A percentile compares a stretch with the other conserved stretches of the same genome.
These are phyloP conservation scores for Istiophorus platypterus DNA, from an alignment of 2,113 vertebrate genomes.

Conservation along the genomic window DNA sequence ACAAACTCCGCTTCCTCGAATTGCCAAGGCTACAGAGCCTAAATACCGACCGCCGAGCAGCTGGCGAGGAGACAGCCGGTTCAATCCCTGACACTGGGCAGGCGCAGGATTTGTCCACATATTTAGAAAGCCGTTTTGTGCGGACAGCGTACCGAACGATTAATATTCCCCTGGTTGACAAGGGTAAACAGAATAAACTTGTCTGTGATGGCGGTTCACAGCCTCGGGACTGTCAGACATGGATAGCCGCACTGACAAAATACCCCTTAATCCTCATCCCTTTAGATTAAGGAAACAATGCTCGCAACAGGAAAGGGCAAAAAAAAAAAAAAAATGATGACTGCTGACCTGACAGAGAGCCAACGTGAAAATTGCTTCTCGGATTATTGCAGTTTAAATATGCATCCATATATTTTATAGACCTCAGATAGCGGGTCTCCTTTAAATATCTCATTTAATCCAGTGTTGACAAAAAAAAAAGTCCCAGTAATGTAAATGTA, in stretches of 20 bases:
- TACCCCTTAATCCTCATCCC: conserved; percentile 72
- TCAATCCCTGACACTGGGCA: background rate
- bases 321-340: conserved; percentile 52
- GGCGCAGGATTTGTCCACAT: conserved; percentile 51
- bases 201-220: conserved; percentile 57
- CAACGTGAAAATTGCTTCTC: conserved; percentile 61
- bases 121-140: conserved; percentile 42
- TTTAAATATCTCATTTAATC: conserved; percentile 52
- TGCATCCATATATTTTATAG: conserved; percentile 44
- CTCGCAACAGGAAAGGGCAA: conserved; percentile 55
- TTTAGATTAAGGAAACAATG: conserved; percentile 73
- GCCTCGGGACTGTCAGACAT: conserved; percentile 59
- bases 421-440: conserved; percentile 16
- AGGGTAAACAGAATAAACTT: conserved; percentile 71
- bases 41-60: conserved; percentile 42
- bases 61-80: conserved; percentile 22
- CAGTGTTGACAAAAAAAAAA: background rate
- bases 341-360: conserved; percentile 65
- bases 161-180: conserved; percentile 62
- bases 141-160: conserved; percentile 34
- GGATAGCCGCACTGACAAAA: conserved; percentile 64
- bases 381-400: conserved; percentile 57
- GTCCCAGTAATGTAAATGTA: conserved; percentile 44
- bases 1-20: background rate
- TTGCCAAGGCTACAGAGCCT: background rate